A percentile compares a stretch with the other conserved stretches of the same genome.
Conservation (phyloP, 1,140 invertebrate genomes). For the Polypedilum pembai region DNA sequence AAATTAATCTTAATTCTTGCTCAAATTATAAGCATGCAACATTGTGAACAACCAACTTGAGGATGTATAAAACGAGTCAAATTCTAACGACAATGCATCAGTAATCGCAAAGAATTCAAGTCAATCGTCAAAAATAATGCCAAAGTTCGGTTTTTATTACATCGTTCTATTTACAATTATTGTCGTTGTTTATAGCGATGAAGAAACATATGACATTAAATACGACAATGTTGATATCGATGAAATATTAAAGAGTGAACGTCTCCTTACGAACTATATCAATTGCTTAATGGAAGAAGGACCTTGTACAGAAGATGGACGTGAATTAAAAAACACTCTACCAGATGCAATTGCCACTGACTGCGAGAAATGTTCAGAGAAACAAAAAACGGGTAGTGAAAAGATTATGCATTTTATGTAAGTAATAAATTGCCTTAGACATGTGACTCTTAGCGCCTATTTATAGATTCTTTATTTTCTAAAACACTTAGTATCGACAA, state of each 20-base stretch:
- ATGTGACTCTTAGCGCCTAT: slow-evolving; percentile 28
- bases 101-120: neutral
- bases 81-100: neutral
- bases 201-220: slow-evolving; percentile 58
- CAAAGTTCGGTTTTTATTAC: slow-evolving; percentile 38
- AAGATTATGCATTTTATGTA: slow-evolving; percentile 47
- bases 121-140: slow-evolving; percentile 31
- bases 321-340: slow-evolving; percentile 60
- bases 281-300: slow-evolving; percentile 61
- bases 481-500: slow-evolving; percentile 46
- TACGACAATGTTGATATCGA: slow-evolving; percentile 65
- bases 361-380: slow-evolving; percentile 54
- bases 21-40: neutral
- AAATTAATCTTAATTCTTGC: no score
- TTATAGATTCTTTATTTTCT: neutral
- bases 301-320: slow-evolving; percentile 61
- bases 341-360: slow-evolving; percentile 55
- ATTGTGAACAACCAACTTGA: neutral
- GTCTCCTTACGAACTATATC: slow-evolving; percentile 56
- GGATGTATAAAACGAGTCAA: neutral
- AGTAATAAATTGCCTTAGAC: neutral
- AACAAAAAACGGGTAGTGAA: slow-evolving; percentile 47
- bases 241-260: slow-evolving; percentile 57
- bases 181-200: slow-evolving; percentile 42
- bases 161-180: slow-evolving; percentile 37